A percentile compares a stretch with the other conserved stretches of the same genome.
Evolutionary conservation across 2,797 vertebrate species (phyloP).

Genomic region (Myioborus miniatus): DNA sequence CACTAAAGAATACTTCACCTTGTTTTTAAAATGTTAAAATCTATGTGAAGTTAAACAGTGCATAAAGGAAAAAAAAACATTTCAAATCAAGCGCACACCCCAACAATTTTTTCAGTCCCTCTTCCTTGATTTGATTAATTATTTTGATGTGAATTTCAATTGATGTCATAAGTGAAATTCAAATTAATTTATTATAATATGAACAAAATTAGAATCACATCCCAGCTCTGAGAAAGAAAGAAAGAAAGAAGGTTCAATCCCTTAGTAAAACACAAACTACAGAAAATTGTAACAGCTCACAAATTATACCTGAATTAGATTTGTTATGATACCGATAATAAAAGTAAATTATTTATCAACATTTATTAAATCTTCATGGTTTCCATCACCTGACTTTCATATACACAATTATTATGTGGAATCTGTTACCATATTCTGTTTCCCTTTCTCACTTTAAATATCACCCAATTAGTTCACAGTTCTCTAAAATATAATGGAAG

Average conservation of each 20-base stretch:
- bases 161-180: neutral
- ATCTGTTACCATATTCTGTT: neutral
- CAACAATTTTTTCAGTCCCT: neutral
- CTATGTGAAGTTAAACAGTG: neutral
- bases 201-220: neutral
- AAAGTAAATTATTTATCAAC: neutral
- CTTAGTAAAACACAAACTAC: neutral
- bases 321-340: neutral
- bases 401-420: neutral
- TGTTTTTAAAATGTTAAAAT: neutral
- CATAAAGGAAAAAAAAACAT: neutral
- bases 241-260: neutral
- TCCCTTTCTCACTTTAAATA: neutral
- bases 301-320: neutral
- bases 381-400: neutral
- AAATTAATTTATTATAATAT: neutral
- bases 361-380: neutral
- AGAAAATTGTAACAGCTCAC: neutral
- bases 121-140: neutral
- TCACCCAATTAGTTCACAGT: neutral
- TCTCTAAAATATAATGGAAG: neutral
- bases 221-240: neutral
- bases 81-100: neutral
- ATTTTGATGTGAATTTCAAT: neutral
- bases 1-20: neutral